Conservation (phyloP, 2,113 vertebrate genomes). For the Macrotis lagotis region DNA sequence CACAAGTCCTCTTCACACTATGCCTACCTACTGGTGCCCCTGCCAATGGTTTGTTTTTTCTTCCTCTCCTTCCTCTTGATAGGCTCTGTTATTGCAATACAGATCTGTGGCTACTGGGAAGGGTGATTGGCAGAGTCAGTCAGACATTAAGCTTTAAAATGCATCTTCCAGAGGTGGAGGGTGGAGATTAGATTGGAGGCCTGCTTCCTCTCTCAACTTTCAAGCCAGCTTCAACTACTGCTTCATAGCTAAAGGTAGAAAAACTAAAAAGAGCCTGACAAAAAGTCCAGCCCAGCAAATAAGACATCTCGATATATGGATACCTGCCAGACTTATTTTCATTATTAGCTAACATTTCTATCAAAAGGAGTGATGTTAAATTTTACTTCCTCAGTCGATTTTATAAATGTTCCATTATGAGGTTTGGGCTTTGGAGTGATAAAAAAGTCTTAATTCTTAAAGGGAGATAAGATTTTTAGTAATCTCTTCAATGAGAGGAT, state of each 20-base stretch:
- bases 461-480: background rate
- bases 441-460: background rate
- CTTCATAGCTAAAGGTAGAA: slow-evolving; percentile 67
- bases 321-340: slow-evolving; percentile 24
- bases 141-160: slow-evolving; percentile 61
- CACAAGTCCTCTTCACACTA: slow-evolving; percentile 33
- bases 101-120: slow-evolving; percentile 39
- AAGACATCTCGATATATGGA: slow-evolving; percentile 53
- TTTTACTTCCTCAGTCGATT: slow-evolving; percentile 5
- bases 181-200: background rate
- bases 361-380: slow-evolving; percentile 1
- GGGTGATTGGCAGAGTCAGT: slow-evolving; percentile 57
- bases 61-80: slow-evolving; percentile 68
- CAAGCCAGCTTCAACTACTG: slow-evolving; percentile 35
- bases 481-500: background rate
- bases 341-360: slow-evolving; percentile 55
- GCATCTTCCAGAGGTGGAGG: slow-evolving; percentile 70
- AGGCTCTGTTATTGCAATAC: slow-evolving; percentile 74
- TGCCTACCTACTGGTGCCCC: slow-evolving; percentile 65
- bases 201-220: slow-evolving; percentile 28
- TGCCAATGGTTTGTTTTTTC: slow-evolving; percentile 68
- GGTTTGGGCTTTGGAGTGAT: background rate
- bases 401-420: background rate
- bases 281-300: slow-evolving; percentile 58
- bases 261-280: slow-evolving; percentile 73